phyloP scores from a whole-genome alignment of 2,888 invertebrate genomes.

The Druceiella hillmani region DNA sequence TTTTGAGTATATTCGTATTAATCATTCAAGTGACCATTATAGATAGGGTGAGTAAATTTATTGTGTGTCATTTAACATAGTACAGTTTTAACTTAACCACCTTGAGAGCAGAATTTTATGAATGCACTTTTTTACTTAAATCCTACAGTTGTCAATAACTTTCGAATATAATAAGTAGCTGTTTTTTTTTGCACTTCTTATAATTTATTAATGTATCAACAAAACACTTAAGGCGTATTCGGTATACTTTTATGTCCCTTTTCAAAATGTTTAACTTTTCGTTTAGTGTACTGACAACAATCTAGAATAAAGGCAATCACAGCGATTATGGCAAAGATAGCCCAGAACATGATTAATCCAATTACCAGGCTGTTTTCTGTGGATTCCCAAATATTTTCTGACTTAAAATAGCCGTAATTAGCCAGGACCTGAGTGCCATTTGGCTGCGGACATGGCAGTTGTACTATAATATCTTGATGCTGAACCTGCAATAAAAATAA shows the following conservation, averaged over 20 bases:
- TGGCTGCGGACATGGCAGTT: constrained; percentile 73
- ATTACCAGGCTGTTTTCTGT: constrained; percentile 53
- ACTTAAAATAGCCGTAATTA: constrained; percentile 38
- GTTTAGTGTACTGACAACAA: constrained; percentile 48
- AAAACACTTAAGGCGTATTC: constrained; percentile 55
- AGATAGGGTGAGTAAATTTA: no score
- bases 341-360: constrained; percentile 57
- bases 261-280: constrained; percentile 44
- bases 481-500: constrained; percentile 58
- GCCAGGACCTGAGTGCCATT: constrained; percentile 68
- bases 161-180: no score
- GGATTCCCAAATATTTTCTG: constrained; percentile 44
- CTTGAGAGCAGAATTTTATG: no score
- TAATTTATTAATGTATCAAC: constrained; percentile 1
- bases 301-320: constrained; percentile 57
- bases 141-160: no score
- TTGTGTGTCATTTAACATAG: no score
- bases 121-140: no score
- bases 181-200: no score
- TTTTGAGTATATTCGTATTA: no score
- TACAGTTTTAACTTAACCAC: no score
- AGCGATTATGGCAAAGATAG: constrained; percentile 55
- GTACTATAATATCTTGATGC: constrained; percentile 82
- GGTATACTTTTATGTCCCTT: constrained; percentile 53
- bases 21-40: no score